These are phyloP conservation scores for Sigmodon hispidus DNA, from an alignment of 2,113 vertebrate species.

Conservation along the genomic window DNA sequence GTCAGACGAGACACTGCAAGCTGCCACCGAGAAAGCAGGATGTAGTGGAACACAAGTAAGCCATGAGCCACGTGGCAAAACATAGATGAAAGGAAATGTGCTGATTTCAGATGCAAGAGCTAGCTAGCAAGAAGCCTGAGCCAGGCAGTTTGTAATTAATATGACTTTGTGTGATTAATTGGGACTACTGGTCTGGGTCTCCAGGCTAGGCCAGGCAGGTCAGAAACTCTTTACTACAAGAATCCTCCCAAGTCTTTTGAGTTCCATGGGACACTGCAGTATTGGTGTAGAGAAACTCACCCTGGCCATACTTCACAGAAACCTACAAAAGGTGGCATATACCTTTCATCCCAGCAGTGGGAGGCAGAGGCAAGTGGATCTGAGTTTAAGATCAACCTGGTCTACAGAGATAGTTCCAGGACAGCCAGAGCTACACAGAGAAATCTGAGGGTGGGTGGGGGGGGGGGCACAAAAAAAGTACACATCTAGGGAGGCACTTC, in stretches of 20 bases:
- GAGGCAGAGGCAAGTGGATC: neutral
- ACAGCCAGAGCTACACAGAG: neutral
- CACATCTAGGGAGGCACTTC: neutral
- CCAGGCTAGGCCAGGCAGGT: too few species aligned
- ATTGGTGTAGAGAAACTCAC: constrained; percentile 15
- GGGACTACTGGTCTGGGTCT: too few species aligned
- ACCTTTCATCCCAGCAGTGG: neutral
- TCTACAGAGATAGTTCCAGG: neutral
- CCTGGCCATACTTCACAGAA: neutral
- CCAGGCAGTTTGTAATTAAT: too few species aligned
- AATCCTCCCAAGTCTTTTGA: neutral
- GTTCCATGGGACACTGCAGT: neutral
- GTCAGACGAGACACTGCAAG: too few species aligned
- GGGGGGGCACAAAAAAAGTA: neutral
- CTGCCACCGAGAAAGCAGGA: too few species aligned
- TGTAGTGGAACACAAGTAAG: too few species aligned
- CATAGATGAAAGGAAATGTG: too few species aligned
- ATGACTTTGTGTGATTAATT: too few species aligned
- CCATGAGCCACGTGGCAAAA: too few species aligned
- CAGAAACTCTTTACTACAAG: too few species aligned
- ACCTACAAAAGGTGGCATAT: neutral
- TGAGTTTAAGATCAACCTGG: neutral
- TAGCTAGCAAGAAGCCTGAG: too few species aligned
- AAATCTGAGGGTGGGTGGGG: neutral
- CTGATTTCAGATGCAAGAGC: too few species aligned